These are phyloP conservation scores for Heterochromis multidens DNA, from an alignment of 2,113 vertebrate genomes.

Conservation along the genomic window DNA sequence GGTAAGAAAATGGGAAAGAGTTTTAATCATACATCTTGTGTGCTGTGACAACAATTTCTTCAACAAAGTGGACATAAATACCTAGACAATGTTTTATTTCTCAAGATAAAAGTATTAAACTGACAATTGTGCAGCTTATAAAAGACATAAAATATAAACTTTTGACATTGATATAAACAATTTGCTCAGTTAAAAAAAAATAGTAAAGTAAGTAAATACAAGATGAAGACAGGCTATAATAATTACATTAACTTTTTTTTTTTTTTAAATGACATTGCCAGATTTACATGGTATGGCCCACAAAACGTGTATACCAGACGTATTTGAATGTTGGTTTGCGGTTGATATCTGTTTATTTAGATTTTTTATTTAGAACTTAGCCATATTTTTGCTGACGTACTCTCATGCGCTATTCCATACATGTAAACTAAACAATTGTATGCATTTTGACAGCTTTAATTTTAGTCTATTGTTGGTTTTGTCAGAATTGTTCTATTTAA, in stretches of 20 bases:
- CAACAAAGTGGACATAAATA: neutral
- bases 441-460: neutral
- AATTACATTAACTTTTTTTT: neutral
- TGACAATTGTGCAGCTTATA: neutral
- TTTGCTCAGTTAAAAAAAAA: neutral
- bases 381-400: neutral
- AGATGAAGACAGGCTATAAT: no score
- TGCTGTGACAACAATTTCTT: neutral
- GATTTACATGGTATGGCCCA: neutral
- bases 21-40: fast-evolving
- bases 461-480: neutral
- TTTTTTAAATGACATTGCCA: neutral
- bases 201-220: no score
- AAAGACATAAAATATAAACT: neutral
- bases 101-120: neutral
- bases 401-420: fast-evolving
- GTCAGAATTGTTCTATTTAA: neutral
- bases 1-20: neutral
- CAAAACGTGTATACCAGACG: neutral
- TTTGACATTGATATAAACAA: neutral
- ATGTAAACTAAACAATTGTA: neutral
- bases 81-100: neutral
- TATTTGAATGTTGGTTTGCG: neutral
- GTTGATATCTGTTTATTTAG: neutral
- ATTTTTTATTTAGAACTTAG: neutral